Conservation (phyloP, 1,140 invertebrate genomes). For the Brachionus angularis region DNA sequence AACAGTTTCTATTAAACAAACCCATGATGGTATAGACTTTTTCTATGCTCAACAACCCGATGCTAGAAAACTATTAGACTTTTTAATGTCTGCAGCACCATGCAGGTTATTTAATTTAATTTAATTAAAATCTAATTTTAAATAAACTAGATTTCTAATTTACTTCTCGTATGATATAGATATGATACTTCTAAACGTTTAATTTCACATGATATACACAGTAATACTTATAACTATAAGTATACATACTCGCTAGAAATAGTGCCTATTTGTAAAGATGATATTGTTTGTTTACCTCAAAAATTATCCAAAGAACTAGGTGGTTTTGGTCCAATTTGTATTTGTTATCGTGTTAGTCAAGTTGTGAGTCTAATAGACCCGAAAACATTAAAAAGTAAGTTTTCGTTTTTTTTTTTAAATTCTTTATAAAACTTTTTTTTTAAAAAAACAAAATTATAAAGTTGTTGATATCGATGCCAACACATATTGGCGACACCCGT, state of each 20-base stretch:
- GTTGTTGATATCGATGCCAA: conserved; percentile 78
- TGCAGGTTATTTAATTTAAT: not conserved
- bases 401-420: not conserved
- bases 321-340: conserved; percentile 82
- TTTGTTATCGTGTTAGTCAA: conserved; percentile 82
- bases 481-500: conserved; percentile 79
- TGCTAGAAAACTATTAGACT: conserved; percentile 92
- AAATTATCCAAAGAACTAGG: conserved; percentile 81
- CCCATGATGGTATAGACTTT: conserved; percentile 90
- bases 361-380: conserved; percentile 89
- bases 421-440: not conserved
- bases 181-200: conserved; percentile 86
- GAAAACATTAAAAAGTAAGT: conserved; percentile 75
- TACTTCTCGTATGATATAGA: conserved; percentile 61
- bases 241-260: conserved; percentile 78
- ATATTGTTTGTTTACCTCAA: conserved; percentile 83
- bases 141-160: not conserved
- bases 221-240: conserved; percentile 95
- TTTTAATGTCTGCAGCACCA: conserved; percentile 79
- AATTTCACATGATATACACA: conserved; percentile 93
- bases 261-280: conserved; percentile 90
- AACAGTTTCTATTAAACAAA: conserved; percentile 86
- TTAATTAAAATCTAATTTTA: not conserved
- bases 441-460: conserved; percentile 50
- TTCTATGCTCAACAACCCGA: conserved; percentile 82